Evolutionary conservation across 2,797 vertebrate species (phyloP).

Genomic region (Acanthurus tractus): DNA sequence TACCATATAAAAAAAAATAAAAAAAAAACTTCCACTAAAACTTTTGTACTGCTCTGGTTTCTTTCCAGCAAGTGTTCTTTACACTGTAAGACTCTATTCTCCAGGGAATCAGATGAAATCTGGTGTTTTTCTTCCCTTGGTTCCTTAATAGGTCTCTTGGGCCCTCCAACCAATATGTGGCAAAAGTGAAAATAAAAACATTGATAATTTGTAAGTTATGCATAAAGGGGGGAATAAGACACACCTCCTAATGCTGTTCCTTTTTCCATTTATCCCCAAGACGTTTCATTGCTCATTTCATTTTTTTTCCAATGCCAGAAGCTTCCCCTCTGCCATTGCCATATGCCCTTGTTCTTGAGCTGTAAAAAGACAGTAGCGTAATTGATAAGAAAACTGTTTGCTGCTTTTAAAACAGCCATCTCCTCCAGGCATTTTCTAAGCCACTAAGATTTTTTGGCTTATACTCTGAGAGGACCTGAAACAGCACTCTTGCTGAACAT

Average conservation of each 20-base stretch:
- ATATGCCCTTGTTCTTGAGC: conserved; percentile 42
- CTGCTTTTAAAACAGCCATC: conserved; percentile 34
- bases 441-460: conserved; percentile 6
- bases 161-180: conserved; percentile 79
- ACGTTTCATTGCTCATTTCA: conserved; percentile 56
- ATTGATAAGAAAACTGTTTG: conserved; percentile 46
- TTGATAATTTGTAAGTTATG: conserved; percentile 80
- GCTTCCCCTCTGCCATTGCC: conserved; percentile 30
- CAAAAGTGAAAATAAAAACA: conserved; percentile 83
- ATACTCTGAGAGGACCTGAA: conserved; percentile 8
- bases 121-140: conserved; percentile 87
- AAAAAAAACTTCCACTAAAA: conserved; percentile 63
- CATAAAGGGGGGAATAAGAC: conserved; percentile 49
- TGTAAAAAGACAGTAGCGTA: conserved; percentile 27
- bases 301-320: conserved; percentile 52
- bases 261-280: conserved; percentile 62
- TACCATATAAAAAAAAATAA: conserved; percentile 56
- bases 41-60: conserved; percentile 71
- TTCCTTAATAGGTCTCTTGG: conserved; percentile 88
- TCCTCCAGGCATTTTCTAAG: conserved; percentile 28
- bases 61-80: conserved; percentile 83
- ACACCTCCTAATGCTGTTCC: conserved; percentile 59
- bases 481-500: conserved; percentile 1
- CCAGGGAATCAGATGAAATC: conserved; percentile 85
- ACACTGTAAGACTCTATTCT: conserved; percentile 78